Evolutionary conservation across 2,113 vertebrate genomes (phyloP).

Genomic region (Pluvialis apricaria): DNA sequence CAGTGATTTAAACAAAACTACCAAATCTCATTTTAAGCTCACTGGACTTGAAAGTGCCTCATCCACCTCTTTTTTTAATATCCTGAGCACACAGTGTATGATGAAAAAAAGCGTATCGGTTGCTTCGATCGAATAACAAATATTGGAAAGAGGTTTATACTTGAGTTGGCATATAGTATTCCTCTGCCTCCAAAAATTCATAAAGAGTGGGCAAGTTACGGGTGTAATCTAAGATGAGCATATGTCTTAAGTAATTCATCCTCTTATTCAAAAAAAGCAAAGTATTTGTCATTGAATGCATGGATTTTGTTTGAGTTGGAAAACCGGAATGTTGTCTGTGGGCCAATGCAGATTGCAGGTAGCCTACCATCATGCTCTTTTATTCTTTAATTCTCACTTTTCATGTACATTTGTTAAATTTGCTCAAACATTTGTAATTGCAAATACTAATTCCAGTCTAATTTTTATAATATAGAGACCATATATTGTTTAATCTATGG

Average conservation of each 20-base stretch:
- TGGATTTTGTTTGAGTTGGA: not conserved
- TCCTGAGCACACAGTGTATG: not conserved
- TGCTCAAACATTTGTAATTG: not conserved
- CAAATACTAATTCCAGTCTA: not conserved
- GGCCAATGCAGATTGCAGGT: not conserved
- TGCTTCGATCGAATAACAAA: not conserved
- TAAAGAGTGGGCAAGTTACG: not conserved
- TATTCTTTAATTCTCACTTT: not conserved
- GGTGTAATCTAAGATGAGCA: not conserved
- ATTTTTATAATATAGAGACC: not conserved
- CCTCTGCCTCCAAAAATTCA: not conserved
- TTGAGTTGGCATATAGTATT: not conserved
- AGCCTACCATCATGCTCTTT: not conserved
- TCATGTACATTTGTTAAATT: not conserved
- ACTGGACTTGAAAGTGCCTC: not conserved
- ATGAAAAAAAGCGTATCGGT: not conserved
- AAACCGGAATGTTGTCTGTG: not conserved
- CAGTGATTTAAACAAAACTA: conserved; percentile 8
- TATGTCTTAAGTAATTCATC: not conserved
- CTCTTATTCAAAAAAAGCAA: not conserved
- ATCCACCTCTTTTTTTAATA: not conserved
- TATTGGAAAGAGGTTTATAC: not conserved
- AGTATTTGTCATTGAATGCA: not conserved
- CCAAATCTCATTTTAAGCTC: conserved; percentile 2
- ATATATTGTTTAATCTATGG: not conserved